phyloP scores from a whole-genome alignment of 2,797 vertebrate genomes.

The Liasis olivaceus region DNA sequence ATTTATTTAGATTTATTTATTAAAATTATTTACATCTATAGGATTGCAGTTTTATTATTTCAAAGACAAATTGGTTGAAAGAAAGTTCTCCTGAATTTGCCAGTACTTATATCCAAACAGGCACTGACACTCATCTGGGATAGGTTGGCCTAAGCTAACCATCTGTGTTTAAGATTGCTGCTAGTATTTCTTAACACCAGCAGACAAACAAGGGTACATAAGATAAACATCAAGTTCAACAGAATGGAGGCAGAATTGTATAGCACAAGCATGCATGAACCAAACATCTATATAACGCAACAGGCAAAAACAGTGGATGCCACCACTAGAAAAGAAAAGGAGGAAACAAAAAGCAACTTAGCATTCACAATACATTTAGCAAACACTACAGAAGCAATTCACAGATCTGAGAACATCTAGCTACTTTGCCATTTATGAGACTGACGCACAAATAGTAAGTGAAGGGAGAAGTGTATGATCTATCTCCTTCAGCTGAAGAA shows the following conservation, averaged over 20 bases:
- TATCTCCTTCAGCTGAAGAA: constrained; percentile 66
- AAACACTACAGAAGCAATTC: constrained; percentile 73
- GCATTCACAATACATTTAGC: constrained; percentile 72
- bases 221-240: constrained; percentile 71
- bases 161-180: constrained; percentile 67
- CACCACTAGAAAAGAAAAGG: constrained; percentile 66
- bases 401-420: constrained; percentile 62
- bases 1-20: neutral
- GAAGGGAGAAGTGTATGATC: constrained; percentile 58
- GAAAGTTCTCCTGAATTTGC: neutral
- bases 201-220: constrained; percentile 72
- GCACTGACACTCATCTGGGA: neutral
- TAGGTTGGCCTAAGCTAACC: constrained; percentile 55
- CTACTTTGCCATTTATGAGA: constrained; percentile 58
- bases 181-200: constrained; percentile 71
- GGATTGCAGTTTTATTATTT: neutral
- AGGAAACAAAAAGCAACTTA: constrained; percentile 27
- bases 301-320: constrained; percentile 76
- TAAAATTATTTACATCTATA: constrained; percentile 20
- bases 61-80: neutral
- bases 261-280: constrained; percentile 71
- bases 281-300: constrained; percentile 72
- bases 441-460: constrained; percentile 62
- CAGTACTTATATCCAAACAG: neutral
- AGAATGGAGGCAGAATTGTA: constrained; percentile 69